Base-by-base conservation (phyloP, 2,888 invertebrate genomes). In the Nesidiocoris tenuis region DNA sequence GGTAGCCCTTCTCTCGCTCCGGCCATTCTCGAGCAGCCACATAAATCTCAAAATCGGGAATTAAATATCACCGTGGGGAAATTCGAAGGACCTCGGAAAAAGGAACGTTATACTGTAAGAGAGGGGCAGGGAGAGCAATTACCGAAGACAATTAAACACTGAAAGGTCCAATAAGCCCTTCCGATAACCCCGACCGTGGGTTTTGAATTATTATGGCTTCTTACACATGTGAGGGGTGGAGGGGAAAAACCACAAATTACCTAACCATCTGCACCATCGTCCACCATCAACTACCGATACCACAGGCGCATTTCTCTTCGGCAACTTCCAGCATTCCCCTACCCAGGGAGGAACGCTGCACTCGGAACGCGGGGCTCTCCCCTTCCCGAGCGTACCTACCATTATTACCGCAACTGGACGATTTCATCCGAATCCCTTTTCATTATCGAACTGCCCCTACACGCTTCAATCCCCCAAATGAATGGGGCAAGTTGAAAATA, bases 151-250 rank as follows among this genome's bases (percentile, higher is more conserved):
- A 67, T 67, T 67, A 67, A 67, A 67, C 55, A 56, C 67, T 67
- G 67, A 67, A 67, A 67, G 67, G 67, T 22, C 67, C 67, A 67
- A 67, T 67, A 67, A 56, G 67, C 56, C 7, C 67, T 54, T 54
- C 39, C 39, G 39, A 39, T 39, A 39, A 7, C 22, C 65, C 23
- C 9, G 12, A n/a, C 17, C 66, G 39, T 39, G 9, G 17, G 39
- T 19, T 67, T 67, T 67, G 67, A 67, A 67, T 55, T 67, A 67
- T 67, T 67, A 67, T 56, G 56, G 67, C 67, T 67, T 67, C 67
- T 67, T 67, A 67, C 67, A 67, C 67, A 67, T 67, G 67, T 67
- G 67, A 54, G 65, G 39, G 56, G 56, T 56, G 39, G 12, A 39
- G 39, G 3, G 39, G 39, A 12, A 12, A 39, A 39, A 39, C 39